Percentiles rank a stretch among this genome's conserved stretches.
phyloP scores from a whole-genome alignment of 2,888 invertebrate genomes.

The Agapostemon virescens region DNA sequence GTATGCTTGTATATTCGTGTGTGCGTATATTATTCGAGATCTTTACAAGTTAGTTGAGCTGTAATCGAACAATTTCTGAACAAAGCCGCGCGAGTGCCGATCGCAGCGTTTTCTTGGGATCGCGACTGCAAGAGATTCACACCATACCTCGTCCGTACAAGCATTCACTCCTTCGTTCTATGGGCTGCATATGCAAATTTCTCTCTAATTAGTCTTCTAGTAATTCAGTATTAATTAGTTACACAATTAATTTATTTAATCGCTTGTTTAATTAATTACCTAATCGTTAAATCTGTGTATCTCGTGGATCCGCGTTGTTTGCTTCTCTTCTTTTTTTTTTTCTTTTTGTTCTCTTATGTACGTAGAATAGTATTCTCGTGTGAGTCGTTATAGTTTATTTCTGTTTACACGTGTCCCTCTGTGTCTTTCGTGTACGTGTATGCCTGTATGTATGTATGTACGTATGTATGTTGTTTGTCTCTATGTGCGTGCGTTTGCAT shows the following conservation, averaged over 20 bases:
- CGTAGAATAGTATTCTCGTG: not conserved
- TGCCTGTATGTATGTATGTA: not conserved
- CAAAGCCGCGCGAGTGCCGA: conserved; percentile 56
- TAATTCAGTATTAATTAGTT: conserved; percentile 76
- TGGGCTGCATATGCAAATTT: conserved; percentile 72
- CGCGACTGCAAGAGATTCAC: conserved; percentile 56
- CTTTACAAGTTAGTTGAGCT: conserved; percentile 52
- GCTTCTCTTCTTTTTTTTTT: not conserved
- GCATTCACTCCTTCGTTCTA: conserved; percentile 73
- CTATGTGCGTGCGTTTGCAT: conserved; percentile 30
- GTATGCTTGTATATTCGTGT: conserved; percentile 28
- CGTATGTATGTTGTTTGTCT: not conserved
- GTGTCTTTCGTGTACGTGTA: not conserved
- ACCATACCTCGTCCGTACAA: conserved; percentile 64
- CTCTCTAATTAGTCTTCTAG: conserved; percentile 68
- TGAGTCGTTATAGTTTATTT: not conserved
- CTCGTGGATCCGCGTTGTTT: conserved; percentile 57
- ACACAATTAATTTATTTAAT: conserved; percentile 73
- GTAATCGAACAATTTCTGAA: conserved; percentile 58
- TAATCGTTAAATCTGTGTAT: conserved; percentile 73
- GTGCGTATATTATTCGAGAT: conserved; percentile 55
- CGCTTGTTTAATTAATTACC: conserved; percentile 68
- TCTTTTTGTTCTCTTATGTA: not conserved
- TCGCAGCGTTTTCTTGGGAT: conserved; percentile 22
- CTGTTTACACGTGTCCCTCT: not conserved